These are phyloP conservation scores for Phaethornis superciliosus DNA, from an alignment of 2,113 vertebrate species.

Conservation along the genomic window DNA sequence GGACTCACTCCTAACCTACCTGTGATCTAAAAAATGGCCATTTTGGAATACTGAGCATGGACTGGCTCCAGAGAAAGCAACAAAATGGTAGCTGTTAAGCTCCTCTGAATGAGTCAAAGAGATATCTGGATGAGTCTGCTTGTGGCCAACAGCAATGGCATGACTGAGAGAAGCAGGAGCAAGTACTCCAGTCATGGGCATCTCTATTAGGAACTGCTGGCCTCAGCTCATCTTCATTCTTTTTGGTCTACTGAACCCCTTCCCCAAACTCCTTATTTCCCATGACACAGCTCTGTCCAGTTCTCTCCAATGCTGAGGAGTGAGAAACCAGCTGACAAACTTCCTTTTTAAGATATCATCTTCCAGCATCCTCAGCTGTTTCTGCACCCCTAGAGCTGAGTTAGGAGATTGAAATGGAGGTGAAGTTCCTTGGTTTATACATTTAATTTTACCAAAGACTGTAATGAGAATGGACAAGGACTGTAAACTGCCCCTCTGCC, in stretches of 20 bases:
- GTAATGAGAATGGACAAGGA: not conserved
- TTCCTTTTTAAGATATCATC: not conserved
- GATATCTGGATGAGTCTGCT: not conserved
- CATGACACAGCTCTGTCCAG: not conserved
- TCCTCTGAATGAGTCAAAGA: not conserved
- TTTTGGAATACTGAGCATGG: not conserved
- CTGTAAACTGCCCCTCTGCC: not conserved
- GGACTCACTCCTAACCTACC: not conserved
- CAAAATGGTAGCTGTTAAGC: not conserved
- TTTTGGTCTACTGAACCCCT: not conserved
- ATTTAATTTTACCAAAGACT: not conserved
- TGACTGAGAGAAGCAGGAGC: not conserved
- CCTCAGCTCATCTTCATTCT: not conserved
- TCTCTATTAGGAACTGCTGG: not conserved
- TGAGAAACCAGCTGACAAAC: not conserved
- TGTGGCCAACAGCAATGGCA: not conserved
- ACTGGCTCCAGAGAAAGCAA: not conserved
- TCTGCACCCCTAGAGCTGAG: not conserved
- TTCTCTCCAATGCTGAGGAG: not conserved
- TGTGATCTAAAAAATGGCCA: not conserved
- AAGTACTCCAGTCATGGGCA: not conserved
- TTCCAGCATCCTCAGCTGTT: not conserved
- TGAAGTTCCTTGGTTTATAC: not conserved
- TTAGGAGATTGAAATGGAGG: not conserved
- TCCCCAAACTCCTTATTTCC: not conserved